phyloP scores from a whole-genome alignment of 2,797 vertebrate species.

The Notolabrus celidotus region DNA sequence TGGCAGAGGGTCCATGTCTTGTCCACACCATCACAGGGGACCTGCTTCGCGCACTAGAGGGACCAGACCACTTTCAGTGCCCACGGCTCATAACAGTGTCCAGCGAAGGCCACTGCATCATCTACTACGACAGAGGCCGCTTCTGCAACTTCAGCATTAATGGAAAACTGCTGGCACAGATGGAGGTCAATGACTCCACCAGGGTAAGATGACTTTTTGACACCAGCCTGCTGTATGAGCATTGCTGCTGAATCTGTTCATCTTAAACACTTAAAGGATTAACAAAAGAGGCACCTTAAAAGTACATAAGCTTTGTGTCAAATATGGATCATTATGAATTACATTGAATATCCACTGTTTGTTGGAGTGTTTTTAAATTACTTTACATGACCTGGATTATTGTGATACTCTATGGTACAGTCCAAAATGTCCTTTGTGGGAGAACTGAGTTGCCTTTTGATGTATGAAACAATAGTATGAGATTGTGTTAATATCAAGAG shows the following conservation, averaged over 20 bases:
- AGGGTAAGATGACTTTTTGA: slow-evolving; percentile 83
- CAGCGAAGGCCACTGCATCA: slow-evolving; percentile 97
- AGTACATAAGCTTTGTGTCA: no score
- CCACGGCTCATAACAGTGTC: slow-evolving; percentile 96
- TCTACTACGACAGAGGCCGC: slow-evolving; percentile 96
- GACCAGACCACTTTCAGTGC: slow-evolving; percentile 91
- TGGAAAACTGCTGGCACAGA: slow-evolving; percentile 96
- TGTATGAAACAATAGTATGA: no score
- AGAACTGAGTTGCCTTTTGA: no score
- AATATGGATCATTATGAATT: no score
- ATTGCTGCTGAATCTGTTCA: background rate
- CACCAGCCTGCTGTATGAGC: background rate
- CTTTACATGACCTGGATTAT: no score
- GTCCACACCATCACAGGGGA: slow-evolving; percentile 99
- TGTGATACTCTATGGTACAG: no score
- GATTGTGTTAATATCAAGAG: background rate
- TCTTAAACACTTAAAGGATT: slow-evolving; percentile 9
- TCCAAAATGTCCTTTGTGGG: no score
- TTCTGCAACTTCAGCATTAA: slow-evolving; percentile 99
- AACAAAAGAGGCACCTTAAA: no score
- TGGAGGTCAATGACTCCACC: slow-evolving; percentile 97
- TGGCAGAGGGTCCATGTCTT: slow-evolving; percentile 95
- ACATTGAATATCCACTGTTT: no score
- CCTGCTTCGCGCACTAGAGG: slow-evolving; percentile 94
- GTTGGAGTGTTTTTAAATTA: no score